These are phyloP conservation scores for Tanypteryx hageni DNA, from an alignment of 2,888 invertebrate species.

Conservation along the genomic window DNA sequence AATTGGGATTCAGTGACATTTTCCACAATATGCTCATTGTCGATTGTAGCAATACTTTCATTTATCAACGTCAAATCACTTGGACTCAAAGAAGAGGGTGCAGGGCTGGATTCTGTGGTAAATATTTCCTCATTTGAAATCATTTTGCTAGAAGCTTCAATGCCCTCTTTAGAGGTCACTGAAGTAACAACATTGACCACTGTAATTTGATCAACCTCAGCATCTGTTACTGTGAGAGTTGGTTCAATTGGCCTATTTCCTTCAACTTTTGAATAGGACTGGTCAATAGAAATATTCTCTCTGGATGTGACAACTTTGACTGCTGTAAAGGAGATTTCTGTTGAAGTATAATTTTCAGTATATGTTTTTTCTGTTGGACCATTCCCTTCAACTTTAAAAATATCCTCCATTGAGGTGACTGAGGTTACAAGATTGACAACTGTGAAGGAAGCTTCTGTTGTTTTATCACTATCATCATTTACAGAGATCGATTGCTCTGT, in stretches of 20 bases:
- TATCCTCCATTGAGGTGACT: background rate
- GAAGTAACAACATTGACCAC: constrained; percentile 17
- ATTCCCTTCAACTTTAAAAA: background rate
- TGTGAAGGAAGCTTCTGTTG: constrained; percentile 63
- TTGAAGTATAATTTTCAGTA: background rate
- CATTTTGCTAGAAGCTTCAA: background rate
- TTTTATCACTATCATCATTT: constrained; percentile 22
- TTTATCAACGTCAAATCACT: background rate
- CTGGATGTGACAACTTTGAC: constrained; percentile 15
- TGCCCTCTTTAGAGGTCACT: background rate
- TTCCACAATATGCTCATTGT: background rate
- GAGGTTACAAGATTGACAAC: constrained; percentile 59
- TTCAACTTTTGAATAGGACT: background rate
- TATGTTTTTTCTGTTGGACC: background rate
- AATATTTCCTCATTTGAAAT: background rate
- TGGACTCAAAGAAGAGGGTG: too few relatives aligned
- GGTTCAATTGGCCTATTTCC: background rate
- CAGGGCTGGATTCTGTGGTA: background rate
- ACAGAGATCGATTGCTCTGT: background rate
- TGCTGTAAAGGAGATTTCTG: background rate
- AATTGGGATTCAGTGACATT: background rate
- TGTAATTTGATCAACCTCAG: background rate
- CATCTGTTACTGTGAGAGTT: background rate
- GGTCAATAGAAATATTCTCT: background rate
- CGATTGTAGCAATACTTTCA: background rate